Conservation (phyloP, 2,888 invertebrate species). For the Steinernema carpocapsae region DNA sequence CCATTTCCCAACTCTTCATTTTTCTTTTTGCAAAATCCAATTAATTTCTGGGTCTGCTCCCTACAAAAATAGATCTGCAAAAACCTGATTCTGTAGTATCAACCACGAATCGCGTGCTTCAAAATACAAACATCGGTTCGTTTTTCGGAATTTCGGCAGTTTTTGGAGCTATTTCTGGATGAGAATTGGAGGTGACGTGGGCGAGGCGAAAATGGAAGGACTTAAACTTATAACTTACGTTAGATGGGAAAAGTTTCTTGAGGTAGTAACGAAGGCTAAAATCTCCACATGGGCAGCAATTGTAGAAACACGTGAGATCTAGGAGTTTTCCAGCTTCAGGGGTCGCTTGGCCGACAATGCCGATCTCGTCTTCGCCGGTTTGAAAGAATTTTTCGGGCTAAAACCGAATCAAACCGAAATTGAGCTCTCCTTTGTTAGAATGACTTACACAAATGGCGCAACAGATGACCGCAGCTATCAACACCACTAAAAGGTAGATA, state of each 20-base stretch:
- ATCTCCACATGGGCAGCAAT: constrained; percentile 42
- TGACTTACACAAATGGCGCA: neutral
- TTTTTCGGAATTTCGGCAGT: too few species aligned
- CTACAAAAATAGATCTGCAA: too few species aligned
- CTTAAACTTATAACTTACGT: too few species aligned
- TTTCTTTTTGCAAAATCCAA: constrained; percentile 34
- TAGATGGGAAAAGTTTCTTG: constrained; percentile 37
- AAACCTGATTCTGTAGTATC: constrained; percentile 36
- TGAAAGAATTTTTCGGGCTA: constrained; percentile 38
- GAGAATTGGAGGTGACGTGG: too few species aligned
- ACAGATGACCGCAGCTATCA: neutral
- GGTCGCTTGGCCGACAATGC: constrained; percentile 19
- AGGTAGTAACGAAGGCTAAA: constrained; percentile 41
- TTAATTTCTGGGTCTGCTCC: too few species aligned
- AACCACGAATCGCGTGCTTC: neutral
- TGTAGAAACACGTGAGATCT: constrained; percentile 44
- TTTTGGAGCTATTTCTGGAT: too few species aligned
- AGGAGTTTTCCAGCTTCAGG: constrained; percentile 29
- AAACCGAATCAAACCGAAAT: too few species aligned
- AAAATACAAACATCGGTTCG: neutral
- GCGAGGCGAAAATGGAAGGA: too few species aligned
- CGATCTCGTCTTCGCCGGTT: constrained; percentile 32
- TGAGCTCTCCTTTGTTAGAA: too few species aligned
- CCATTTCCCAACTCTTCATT: too few species aligned
- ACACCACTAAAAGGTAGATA: neutral